Conservation (phyloP, 2,888 invertebrate species). For the Orthosia cruda region DNA sequence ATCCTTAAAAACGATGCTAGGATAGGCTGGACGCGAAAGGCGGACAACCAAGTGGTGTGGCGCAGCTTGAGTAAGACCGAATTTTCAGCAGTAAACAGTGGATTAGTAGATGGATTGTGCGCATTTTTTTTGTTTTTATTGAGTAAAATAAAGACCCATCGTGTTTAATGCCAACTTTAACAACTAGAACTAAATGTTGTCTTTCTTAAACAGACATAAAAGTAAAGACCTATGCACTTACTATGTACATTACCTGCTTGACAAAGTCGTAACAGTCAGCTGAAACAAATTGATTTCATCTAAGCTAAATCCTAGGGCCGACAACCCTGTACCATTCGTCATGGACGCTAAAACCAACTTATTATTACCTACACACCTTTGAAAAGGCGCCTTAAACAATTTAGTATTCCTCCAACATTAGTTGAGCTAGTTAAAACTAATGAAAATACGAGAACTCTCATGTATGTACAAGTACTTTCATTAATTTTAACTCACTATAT, state of each 20-base stretch:
- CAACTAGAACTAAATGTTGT: neutral
- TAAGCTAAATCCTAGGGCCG: conserved; percentile 59
- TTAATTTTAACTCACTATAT: conserved; percentile 11
- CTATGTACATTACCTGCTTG: conserved; percentile 36
- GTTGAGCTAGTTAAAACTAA: conserved; percentile 50
- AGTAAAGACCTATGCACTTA: conserved; percentile 17
- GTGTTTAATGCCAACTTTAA: neutral
- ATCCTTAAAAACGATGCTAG: no score
- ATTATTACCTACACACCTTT: conserved; percentile 52
- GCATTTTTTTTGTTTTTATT: no score
- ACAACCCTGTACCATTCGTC: conserved; percentile 53
- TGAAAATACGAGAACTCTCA: conserved; percentile 40
- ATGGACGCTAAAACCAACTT: conserved; percentile 54
- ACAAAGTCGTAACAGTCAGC: conserved; percentile 44
- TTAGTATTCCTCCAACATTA: conserved; percentile 54
- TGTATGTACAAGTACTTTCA: conserved; percentile 14
- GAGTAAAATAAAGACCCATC: neutral
- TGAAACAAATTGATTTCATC: conserved; percentile 60
- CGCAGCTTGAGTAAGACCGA: no score
- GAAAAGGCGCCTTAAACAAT: conserved; percentile 52
- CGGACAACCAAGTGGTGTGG: no score
- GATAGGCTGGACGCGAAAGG: no score
- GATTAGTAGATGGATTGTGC: no score
- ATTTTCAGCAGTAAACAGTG: neutral
- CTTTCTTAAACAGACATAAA: conserved; percentile 14